Percentiles rank a stretch among this genome's conserved stretches.
These are phyloP conservation scores for Cataglyphis albicans DNA, from an alignment of 2,888 invertebrate species.

Conservation along the genomic window DNA sequence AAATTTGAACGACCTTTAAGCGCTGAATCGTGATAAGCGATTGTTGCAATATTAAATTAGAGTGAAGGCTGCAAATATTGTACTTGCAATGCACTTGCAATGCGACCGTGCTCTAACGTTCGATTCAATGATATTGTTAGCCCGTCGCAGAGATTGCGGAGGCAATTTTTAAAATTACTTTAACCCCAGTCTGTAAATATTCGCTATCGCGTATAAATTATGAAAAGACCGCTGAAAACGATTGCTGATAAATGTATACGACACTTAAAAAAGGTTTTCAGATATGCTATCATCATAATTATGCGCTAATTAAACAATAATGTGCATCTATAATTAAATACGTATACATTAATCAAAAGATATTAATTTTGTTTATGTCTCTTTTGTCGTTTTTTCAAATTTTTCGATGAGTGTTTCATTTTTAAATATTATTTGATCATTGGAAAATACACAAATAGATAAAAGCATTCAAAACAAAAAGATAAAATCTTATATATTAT, in stretches of 20 bases:
- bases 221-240: not conserved
- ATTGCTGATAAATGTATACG: not conserved
- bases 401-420: not conserved
- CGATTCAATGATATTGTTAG: constrained; percentile 22
- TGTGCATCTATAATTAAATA: not conserved
- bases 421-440: not conserved
- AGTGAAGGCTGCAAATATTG: not conserved
- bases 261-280: not conserved
- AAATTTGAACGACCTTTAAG: not conserved
- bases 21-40: not conserved
- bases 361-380: not conserved
- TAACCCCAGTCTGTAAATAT: not conserved
- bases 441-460: not conserved
- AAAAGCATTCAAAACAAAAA: not conserved
- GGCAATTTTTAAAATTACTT: constrained; percentile 13
- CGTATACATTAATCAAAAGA: not conserved
- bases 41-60: constrained; percentile 19
- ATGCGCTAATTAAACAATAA: not conserved
- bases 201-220: not conserved
- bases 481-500: not conserved
- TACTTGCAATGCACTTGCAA: constrained; percentile 18
- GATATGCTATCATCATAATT: not conserved
- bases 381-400: not conserved
- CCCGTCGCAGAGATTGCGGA: not conserved
- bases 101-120: constrained; percentile 7